Percentiles rank a stretch among this genome's conserved stretches.
These are phyloP conservation scores for Hippocampus guttulatus DNA, from an alignment of 2,113 vertebrate species.

Conservation along the genomic window DNA sequence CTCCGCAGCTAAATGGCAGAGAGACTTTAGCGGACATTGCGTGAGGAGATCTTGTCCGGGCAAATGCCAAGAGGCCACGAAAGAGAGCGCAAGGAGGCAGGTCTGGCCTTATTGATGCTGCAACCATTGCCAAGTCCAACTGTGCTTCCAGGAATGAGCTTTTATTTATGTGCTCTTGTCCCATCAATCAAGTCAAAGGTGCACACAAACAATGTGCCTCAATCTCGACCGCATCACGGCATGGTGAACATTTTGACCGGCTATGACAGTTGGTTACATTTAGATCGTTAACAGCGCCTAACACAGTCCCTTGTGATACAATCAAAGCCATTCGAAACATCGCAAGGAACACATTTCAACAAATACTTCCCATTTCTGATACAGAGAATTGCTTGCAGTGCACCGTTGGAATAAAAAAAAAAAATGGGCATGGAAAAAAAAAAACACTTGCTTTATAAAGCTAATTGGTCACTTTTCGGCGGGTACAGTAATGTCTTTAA, in stretches of 20 bases:
- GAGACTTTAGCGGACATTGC: conserved; percentile 19
- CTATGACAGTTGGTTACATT: conserved; percentile 28
- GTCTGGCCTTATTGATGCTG: conserved; percentile 13
- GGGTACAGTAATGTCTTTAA: conserved; percentile 27
- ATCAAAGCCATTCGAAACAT: neutral
- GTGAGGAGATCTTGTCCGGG: conserved; percentile 26
- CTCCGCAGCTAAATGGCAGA: neutral
- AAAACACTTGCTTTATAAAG: conserved; percentile 17
- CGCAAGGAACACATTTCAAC: neutral
- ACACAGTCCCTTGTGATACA: neutral
- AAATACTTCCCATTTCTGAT: neutral
- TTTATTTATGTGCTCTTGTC: neutral
- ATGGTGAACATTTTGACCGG: conserved; percentile 1
- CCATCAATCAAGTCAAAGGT: conserved; percentile 1
- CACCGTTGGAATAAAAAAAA: neutral
- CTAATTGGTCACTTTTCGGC: conserved; percentile 29
- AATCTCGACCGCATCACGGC: neutral
- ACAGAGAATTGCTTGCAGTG: neutral
- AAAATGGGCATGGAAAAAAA: conserved; percentile 2
- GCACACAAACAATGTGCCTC: neutral
- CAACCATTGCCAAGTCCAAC: conserved; percentile 1
- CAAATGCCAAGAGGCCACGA: conserved; percentile 32
- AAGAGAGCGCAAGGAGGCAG: neutral
- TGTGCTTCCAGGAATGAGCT: conserved; percentile 5
- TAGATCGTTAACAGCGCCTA: conserved; percentile 11